Conservation (phyloP, 2,113 vertebrate genomes). For the Alces alces region DNA sequence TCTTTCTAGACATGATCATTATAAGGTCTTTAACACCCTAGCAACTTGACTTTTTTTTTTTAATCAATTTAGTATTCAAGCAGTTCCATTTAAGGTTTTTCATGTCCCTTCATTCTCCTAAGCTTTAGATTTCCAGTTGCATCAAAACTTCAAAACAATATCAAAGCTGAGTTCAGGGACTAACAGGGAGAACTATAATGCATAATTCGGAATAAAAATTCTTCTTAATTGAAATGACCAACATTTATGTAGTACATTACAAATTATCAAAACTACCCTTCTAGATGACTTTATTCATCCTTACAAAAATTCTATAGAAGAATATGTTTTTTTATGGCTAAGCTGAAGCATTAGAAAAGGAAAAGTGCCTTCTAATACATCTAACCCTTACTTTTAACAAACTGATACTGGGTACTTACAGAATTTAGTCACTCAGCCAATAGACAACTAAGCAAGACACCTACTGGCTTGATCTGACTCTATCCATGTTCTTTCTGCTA, state of each 20-base stretch:
- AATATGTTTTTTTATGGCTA: neutral
- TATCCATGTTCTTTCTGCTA: neutral
- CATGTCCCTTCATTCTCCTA: neutral
- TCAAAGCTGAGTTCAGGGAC: neutral
- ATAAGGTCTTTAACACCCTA: neutral
- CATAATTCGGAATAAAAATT: neutral
- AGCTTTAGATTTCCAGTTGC: neutral
- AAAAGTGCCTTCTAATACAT: neutral
- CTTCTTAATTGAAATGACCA: neutral
- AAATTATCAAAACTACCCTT: neutral
- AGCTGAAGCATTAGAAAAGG: neutral
- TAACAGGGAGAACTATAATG: neutral
- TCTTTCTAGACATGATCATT: neutral
- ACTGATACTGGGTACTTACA: neutral
- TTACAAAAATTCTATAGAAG: neutral
- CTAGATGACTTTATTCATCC: neutral
- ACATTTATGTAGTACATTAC: neutral
- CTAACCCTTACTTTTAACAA: neutral
- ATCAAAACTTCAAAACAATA: neutral
- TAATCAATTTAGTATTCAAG: neutral
- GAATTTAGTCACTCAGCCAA: neutral
- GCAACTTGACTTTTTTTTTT: neutral
- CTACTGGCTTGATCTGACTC: neutral
- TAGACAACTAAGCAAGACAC: neutral
- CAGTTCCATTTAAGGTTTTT: neutral